phyloP scores from a whole-genome alignment of 23 tunicate genomes.

The Halocynthia roretzi region DNA sequence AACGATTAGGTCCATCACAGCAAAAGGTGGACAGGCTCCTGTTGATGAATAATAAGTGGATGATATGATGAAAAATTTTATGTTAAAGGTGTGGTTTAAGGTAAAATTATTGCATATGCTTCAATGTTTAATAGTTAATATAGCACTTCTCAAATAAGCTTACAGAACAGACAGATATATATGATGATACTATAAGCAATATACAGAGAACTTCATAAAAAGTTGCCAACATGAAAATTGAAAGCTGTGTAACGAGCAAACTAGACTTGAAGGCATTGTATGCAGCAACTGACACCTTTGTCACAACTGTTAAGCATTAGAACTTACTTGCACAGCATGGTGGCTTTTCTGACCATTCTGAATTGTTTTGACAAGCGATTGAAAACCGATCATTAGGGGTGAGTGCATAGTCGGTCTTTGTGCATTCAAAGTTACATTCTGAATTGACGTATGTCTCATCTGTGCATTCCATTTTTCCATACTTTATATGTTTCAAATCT shows the following conservation, averaged over 20 bases:
- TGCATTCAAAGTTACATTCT: constrained; percentile 16
- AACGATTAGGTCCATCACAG: constrained; percentile 8
- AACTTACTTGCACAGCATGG: constrained; percentile 89
- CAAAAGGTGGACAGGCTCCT: constrained; percentile 28
- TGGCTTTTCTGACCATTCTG: constrained; percentile 45
- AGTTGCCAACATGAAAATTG: no score
- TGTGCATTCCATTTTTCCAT: constrained; percentile 12
- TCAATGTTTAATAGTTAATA: no score
- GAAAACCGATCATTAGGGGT: neutral
- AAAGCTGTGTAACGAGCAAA: no score
- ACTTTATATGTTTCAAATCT: neutral
- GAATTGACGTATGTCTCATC: constrained; percentile 8
- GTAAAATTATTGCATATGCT: neutral
- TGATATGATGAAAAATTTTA: neutral
- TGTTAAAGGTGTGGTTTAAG: no score
- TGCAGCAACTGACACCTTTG: neutral
- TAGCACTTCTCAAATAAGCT: no score
- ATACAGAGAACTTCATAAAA: no score
- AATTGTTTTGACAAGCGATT: constrained; percentile 1
- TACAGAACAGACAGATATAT: no score
- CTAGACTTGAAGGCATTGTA: neutral
- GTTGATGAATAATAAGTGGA: neutral
- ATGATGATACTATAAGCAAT: no score
- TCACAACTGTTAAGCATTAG: neutral
- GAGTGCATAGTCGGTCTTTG: constrained; percentile 7